phyloP scores from a whole-genome alignment of 2,113 vertebrate species.

The Cercocebus atys region DNA sequence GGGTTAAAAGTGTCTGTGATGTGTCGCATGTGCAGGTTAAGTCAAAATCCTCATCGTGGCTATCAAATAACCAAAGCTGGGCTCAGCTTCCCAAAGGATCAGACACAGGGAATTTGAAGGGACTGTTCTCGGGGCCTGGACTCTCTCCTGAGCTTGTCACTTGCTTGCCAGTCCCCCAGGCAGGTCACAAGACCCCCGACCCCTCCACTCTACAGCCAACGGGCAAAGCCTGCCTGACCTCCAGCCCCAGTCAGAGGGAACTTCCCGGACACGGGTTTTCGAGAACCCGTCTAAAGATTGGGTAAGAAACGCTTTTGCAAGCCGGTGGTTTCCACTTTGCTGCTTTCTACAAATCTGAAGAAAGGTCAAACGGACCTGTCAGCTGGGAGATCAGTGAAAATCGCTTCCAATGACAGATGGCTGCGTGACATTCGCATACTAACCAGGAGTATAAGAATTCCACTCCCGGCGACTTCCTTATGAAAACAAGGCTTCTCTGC shows the following conservation, averaged over 20 bases:
- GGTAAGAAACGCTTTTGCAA: not conserved
- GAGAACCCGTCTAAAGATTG: not conserved
- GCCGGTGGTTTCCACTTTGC: not conserved
- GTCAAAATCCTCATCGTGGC: not conserved
- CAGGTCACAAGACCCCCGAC: not conserved
- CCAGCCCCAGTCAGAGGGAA: not conserved
- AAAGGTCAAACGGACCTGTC: not conserved
- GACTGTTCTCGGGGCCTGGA: not conserved
- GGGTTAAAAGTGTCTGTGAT: not conserved
- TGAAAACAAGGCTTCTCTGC: not conserved
- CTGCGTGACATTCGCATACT: not conserved
- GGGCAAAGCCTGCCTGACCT: fast-evolving
- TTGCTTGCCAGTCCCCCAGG: too few species aligned
- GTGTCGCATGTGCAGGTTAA: not conserved
- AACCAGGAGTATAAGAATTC: not conserved
- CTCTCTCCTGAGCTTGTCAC: not conserved
- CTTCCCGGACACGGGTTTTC: not conserved
- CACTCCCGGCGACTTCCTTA: not conserved
- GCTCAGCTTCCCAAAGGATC: too few species aligned
- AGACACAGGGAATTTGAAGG: fast-evolving
- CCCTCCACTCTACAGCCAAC: not conserved
- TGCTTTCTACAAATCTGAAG: not conserved
- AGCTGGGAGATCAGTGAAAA: not conserved
- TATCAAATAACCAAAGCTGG: not conserved
- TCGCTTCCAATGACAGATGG: not conserved